Evolutionary conservation across 2,797 vertebrate genomes (phyloP).

Genomic region (Perodicticus potto): DNA sequence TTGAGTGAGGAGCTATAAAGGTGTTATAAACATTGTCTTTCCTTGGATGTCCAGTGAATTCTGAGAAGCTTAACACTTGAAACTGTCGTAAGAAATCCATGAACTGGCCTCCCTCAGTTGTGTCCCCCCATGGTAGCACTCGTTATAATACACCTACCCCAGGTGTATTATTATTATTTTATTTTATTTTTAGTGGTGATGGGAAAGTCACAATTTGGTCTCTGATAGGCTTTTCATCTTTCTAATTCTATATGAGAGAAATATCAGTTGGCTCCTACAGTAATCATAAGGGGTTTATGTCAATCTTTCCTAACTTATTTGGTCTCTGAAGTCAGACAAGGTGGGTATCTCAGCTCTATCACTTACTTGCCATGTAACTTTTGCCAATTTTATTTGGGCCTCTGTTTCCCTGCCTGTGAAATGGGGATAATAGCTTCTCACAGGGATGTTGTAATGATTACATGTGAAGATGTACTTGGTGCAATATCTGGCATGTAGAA

Average conservation of each 20-base stretch:
- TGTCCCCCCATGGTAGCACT: neutral
- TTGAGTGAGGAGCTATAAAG: neutral
- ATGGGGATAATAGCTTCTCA: neutral
- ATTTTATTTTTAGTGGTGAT: conserved; percentile 27
- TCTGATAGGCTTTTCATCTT: neutral
- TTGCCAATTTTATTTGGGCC: neutral
- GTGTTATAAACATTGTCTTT: neutral
- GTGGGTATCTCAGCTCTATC: neutral
- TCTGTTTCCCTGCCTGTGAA: neutral
- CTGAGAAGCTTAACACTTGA: conserved; percentile 7
- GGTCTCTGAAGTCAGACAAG: conserved; percentile 10
- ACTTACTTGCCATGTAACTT: neutral
- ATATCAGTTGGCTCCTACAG: neutral
- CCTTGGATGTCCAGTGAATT: conserved; percentile 39
- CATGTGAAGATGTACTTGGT: neutral
- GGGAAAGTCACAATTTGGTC: neutral
- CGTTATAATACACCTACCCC: neutral
- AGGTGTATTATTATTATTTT: neutral
- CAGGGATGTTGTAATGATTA: neutral
- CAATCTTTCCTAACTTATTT: conserved; percentile 4
- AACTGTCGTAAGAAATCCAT: neutral
- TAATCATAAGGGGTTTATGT: neutral
- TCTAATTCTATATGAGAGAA: neutral
- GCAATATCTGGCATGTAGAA: too few species aligned
- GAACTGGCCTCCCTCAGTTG: neutral